A percentile compares a stretch with the other conserved stretches of the same genome.
phyloP scores from a whole-genome alignment of 37 sponge, comb jelly and placozoan genomes.

The Theonella swinhoei region DNA sequence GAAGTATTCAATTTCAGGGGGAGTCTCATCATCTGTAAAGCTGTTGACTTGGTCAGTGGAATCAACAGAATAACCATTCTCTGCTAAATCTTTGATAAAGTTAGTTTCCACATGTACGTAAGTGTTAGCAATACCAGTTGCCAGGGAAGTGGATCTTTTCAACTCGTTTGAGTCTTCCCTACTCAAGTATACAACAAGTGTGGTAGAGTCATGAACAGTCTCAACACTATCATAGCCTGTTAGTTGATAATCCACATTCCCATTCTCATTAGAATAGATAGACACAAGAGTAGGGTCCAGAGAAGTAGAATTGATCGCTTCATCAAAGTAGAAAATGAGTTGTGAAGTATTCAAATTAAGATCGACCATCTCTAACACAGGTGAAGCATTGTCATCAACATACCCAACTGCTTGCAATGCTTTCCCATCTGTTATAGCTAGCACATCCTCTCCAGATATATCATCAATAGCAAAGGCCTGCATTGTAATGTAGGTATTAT shows the following conservation, averaged over 20 bases:
- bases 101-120: slow-evolving; percentile 45
- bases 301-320: slow-evolving; percentile 71
- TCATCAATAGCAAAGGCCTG: slow-evolving; percentile 94
- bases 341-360: slow-evolving; percentile 59
- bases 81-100: slow-evolving; percentile 71
- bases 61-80: slow-evolving; percentile 29
- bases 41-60: not conserved
- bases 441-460: slow-evolving; percentile 78
- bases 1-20: slow-evolving; percentile 59
- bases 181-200: slow-evolving; percentile 43
- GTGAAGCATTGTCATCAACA: slow-evolving; percentile 69
- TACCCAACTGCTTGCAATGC: slow-evolving; percentile 65
- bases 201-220: slow-evolving; percentile 66
- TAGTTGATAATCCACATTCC: not conserved
- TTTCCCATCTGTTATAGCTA: slow-evolving; percentile 93
- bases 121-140: slow-evolving; percentile 45
- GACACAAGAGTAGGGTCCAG: slow-evolving; percentile 25
- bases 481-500: slow-evolving; percentile 81
- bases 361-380: slow-evolving; percentile 37
- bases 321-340: slow-evolving; percentile 70
- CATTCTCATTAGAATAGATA: slow-evolving; percentile 22
- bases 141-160: slow-evolving; percentile 55
- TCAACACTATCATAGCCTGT: slow-evolving; percentile 22
- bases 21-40: slow-evolving; percentile 55
- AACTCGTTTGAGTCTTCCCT: slow-evolving; percentile 58